These are phyloP conservation scores for Machaerirhynchus nigripectus DNA, from an alignment of 2,113 vertebrate species.

Conservation along the genomic window DNA sequence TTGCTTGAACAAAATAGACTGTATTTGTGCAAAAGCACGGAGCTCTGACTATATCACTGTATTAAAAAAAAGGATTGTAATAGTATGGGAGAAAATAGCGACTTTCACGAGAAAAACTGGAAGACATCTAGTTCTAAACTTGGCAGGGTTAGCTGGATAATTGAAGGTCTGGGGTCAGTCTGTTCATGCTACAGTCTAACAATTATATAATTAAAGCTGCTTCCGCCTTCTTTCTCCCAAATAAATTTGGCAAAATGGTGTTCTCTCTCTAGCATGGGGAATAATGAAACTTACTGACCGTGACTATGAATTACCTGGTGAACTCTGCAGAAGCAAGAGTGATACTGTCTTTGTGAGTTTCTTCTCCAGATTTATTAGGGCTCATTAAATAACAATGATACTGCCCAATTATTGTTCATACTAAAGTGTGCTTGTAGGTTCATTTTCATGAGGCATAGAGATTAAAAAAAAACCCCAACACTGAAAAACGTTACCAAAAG, in stretches of 20 bases:
- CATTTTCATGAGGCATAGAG: not conserved
- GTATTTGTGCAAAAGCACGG: not conserved
- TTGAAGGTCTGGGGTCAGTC: not conserved
- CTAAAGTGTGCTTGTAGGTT: not conserved
- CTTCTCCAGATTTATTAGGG: not conserved
- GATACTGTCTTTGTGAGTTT: not conserved
- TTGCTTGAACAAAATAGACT: not conserved
- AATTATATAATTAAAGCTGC: not conserved
- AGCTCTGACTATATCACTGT: not conserved
- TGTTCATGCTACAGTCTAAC: not conserved
- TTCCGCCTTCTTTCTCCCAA: not conserved
- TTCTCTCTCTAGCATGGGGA: not conserved
- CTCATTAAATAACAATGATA: not conserved
- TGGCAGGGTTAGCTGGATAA: not conserved
- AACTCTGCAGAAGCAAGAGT: not conserved
- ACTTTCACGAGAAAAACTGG: not conserved
- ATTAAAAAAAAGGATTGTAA: not conserved
- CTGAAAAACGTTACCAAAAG: rapidly evolving
- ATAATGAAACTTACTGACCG: not conserved
- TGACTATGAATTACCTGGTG: not conserved
- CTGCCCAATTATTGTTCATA: not conserved
- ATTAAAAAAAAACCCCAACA: not conserved
- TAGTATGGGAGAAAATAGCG: not conserved
- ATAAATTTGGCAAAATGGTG: not conserved
- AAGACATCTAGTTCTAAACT: not conserved